These are phyloP conservation scores for Drosophila meridiana DNA, from an alignment of 2,888 invertebrate genomes.

Conservation along the genomic window DNA sequence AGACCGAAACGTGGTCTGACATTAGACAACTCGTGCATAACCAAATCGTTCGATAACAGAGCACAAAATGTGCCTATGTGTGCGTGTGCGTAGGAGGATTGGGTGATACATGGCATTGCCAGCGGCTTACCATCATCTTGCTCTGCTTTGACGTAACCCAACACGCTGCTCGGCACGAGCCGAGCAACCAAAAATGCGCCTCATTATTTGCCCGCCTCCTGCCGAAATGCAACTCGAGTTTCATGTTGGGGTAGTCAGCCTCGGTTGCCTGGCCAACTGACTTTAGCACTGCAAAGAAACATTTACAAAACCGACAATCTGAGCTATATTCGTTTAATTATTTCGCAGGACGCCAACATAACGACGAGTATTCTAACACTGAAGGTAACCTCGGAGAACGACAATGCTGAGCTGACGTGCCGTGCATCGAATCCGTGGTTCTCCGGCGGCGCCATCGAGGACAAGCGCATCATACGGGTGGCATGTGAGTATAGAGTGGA, in stretches of 20 bases:
- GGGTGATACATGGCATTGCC: neutral
- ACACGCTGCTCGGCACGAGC: conserved; percentile 28
- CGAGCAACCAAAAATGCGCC: conserved; percentile 31
- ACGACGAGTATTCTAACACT: conserved; percentile 91
- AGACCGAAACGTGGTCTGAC: conserved; percentile 37
- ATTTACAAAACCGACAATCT: neutral
- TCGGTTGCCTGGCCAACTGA: neutral
- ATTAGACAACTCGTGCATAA: conserved; percentile 66
- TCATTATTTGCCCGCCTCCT: conserved; percentile 58
- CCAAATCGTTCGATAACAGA: conserved; percentile 40
- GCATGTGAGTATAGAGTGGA: conserved; percentile 89
- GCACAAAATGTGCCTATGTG: neutral
- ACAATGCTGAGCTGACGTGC: conserved; percentile 92
- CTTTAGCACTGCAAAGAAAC: neutral
- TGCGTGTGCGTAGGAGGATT: neutral
- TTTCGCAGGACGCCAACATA: conserved; percentile 86
- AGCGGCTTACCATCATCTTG: conserved; percentile 6
- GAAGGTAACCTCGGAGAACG: conserved; percentile 91
- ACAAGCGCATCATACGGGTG: conserved; percentile 91
- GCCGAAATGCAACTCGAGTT: conserved; percentile 10
- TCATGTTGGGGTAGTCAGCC: neutral
- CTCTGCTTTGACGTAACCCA: conserved; percentile 36
- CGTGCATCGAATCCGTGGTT: conserved; percentile 95
- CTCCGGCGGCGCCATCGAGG: conserved; percentile 92
- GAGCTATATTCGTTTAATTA: neutral